Base-by-base conservation (phyloP, 2,797 vertebrate species). In the Oryzias dopingdopingensis region DNA sequence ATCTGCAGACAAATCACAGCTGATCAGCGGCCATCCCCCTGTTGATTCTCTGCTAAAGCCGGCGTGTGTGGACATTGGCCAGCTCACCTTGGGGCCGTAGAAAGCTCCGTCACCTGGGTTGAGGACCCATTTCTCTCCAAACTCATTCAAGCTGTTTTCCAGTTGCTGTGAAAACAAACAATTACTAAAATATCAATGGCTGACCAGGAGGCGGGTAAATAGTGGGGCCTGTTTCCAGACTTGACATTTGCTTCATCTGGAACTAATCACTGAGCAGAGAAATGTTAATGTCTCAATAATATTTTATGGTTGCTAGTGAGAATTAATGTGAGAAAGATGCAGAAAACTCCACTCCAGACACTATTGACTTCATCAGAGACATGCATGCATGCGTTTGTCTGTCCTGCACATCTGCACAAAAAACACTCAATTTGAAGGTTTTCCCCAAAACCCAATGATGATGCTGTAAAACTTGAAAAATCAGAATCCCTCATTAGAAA, bases 91-190 rank as follows among this genome's bases (percentile, higher is more conserved):
- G 59, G 97, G 97, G 67, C 97, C 97, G 53, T 98, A 99, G 82
- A 99, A 99, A 48, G 97, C 97, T 59, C 97, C 97, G 56, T 99
- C 97, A 0, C 97, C 97, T 3, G 95, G 95, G 77, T 99, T 99
- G 66, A 99, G 87, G 58, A 95, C 87, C 97, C 97, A 99, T 67
- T 96, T 96, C 81, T 97, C 94, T 42, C 95, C 96, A 64, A 98
- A 99, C 47, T 95, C 94, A 75, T 94, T 97, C 65, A 99, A 88
- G 82, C 96, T 98, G 83, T 94, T 98, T 87, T 99, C 96, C 17
- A 98, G 94, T 99, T 99, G 97, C 97, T 99, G 77, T 48, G 69
- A 46, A 26, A 43, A n/a, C 22, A 53, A 75, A 75, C 52, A 70
- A 52, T 62, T 32, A 58, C 1, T 37, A 58, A 14, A 1, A 47